phyloP scores from a whole-genome alignment of 2,888 invertebrate species.

The Mimas tiliae region DNA sequence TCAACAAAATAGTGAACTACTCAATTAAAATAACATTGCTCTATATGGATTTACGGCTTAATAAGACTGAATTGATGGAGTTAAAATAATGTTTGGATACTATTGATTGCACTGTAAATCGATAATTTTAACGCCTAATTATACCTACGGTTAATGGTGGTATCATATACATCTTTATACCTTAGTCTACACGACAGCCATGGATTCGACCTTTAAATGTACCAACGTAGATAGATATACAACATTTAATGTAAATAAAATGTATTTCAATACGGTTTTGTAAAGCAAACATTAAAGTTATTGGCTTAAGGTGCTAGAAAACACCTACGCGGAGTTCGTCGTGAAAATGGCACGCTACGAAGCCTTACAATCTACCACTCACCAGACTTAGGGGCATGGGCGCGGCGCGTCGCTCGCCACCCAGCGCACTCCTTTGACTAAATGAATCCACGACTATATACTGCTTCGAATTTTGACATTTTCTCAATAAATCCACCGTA shows the following conservation, averaged over 20 bases:
- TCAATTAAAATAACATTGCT: too few species aligned
- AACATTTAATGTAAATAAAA: conserved; percentile 25
- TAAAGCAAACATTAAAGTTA: conserved; percentile 47
- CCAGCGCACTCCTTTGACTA: conserved; percentile 73
- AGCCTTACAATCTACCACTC: conserved; percentile 82
- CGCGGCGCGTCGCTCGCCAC: conserved; percentile 76
- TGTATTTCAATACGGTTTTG: conserved; percentile 16
- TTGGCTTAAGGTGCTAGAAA: conserved; percentile 53
- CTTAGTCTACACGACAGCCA: neutral
- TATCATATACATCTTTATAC: neutral
- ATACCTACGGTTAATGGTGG: too few species aligned
- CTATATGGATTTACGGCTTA: too few species aligned
- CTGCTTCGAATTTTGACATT: conserved; percentile 65
- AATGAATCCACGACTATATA: conserved; percentile 74
- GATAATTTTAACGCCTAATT: too few species aligned
- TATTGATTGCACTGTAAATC: too few species aligned
- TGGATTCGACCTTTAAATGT: neutral
- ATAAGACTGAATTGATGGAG: too few species aligned
- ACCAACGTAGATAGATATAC: neutral
- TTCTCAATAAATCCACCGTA: conserved; percentile 66
- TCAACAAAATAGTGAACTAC: too few species aligned
- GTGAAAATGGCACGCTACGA: conserved; percentile 73
- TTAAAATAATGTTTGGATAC: too few species aligned
- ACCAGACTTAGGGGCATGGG: conserved; percentile 82
- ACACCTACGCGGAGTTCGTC: conserved; percentile 57